Conservation (phyloP, 2,797 vertebrate species). For the Dromococcyx pavoninus region DNA sequence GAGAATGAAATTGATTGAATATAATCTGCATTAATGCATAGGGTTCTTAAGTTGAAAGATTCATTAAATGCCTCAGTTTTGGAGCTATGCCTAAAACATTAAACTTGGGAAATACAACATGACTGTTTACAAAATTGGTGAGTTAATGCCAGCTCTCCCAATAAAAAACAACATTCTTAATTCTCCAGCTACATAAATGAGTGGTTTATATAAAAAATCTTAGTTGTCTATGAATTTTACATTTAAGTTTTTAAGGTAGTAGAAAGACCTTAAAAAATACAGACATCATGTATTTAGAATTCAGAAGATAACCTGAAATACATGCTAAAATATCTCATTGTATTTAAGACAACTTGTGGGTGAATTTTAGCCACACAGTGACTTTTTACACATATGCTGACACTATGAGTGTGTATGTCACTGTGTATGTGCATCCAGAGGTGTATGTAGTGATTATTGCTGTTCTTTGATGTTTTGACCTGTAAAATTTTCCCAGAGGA, state of each 20-base stretch:
- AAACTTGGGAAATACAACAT: background rate
- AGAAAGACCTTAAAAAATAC: background rate
- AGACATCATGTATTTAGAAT: background rate
- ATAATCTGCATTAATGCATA: background rate
- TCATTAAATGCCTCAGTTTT: background rate
- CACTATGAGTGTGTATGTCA: background rate
- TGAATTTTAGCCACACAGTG: background rate
- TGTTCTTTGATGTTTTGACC: background rate
- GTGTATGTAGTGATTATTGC: background rate
- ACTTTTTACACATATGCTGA: background rate
- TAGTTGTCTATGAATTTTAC: background rate
- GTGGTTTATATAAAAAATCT: background rate
- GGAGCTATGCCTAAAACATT: background rate
- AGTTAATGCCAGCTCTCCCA: background rate
- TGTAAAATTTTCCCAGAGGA: background rate
- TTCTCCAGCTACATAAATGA: background rate
- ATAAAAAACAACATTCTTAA: background rate
- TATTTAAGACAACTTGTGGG: background rate
- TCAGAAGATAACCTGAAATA: background rate
- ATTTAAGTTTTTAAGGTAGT: background rate
- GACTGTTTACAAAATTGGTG: background rate
- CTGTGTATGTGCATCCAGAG: background rate
- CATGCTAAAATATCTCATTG: background rate
- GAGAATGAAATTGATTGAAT: background rate
- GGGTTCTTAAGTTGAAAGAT: background rate